Evolutionary conservation across 2,888 invertebrate genomes (phyloP).

Genomic region (Cerastis leucographa): DNA sequence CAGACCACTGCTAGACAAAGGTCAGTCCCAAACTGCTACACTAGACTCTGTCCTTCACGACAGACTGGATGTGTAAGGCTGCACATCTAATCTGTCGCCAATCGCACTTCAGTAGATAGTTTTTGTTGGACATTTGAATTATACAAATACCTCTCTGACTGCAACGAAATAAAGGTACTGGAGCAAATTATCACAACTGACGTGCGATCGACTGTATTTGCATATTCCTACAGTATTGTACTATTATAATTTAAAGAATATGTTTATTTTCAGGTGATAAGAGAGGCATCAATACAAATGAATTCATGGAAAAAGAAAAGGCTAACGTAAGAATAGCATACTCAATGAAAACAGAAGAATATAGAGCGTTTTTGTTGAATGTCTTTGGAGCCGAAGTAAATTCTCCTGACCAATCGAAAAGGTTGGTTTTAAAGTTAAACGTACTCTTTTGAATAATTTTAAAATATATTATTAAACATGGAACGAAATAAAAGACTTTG

Average conservation of each 20-base stretch:
- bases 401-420: not conserved
- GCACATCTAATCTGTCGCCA: too few species aligned
- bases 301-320: conserved; percentile 74
- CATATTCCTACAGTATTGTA: not conserved
- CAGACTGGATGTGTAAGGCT: too few species aligned
- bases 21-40: too few species aligned
- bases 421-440: not conserved
- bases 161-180: too few species aligned
- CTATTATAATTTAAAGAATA: not conserved
- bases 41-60: too few species aligned
- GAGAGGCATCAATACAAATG: conserved; percentile 78
- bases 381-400: conserved; percentile 69
- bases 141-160: too few species aligned
- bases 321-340: conserved; percentile 79
- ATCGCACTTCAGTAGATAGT: too few species aligned
- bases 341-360: conserved; percentile 76
- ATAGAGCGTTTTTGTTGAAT: conserved; percentile 76
- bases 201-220: too few species aligned
- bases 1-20: too few species aligned
- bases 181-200: too few species aligned
- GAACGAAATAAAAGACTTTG: not conserved
- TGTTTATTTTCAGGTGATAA: conserved; percentile 69
- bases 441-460: not conserved
- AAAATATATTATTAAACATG: not conserved
- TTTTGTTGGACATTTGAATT: too few species aligned